A percentile compares a stretch with the other conserved stretches of the same genome.
Evolutionary conservation across 1,140 invertebrate genomes (phyloP).

Genomic region (Cecropterus lyciades): DNA sequence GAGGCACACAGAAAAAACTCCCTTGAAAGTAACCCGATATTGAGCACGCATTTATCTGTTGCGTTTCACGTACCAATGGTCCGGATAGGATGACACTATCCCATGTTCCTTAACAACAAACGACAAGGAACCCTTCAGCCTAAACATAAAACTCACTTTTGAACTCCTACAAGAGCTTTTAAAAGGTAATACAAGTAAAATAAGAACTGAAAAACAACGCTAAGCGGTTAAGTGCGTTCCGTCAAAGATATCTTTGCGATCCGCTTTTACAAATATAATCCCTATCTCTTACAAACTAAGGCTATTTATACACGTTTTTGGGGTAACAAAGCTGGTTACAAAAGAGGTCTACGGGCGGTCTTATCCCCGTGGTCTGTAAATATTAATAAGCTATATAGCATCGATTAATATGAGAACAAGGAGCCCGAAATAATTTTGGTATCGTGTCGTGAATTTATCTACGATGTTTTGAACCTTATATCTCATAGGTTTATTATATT

Average conservation of each 20-base stretch:
- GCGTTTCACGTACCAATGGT: conserved; percentile 65
- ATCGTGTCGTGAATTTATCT: conserved; percentile 29
- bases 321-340: conserved; percentile 7
- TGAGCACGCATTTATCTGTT: conserved; percentile 73
- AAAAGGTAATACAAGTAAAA: conserved; percentile 61
- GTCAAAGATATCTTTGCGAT: conserved; percentile 17
- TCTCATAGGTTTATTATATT: conserved; percentile 15
- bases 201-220: conserved; percentile 53
- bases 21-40: conserved; percentile 65
- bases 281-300: conserved; percentile 38
- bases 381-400: conserved; percentile 55
- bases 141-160: conserved; percentile 44
- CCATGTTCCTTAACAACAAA: conserved; percentile 35
- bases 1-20: conserved; percentile 43
- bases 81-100: conserved; percentile 71
- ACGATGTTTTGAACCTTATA: conserved; percentile 19
- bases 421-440: conserved; percentile 36
- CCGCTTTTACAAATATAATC: conserved; percentile 28
- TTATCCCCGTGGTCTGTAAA: conserved; percentile 45
- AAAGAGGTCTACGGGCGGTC: conserved; percentile 44
- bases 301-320: conserved; percentile 33
- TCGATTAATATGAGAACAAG: conserved; percentile 30
- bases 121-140: conserved; percentile 43
- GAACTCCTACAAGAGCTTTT: conserved; percentile 25
- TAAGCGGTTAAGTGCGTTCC: conserved; percentile 49